Evolutionary conservation across 1,140 invertebrate genomes (phyloP), one percentile per base, ranked within the genome.

Genomic region (Drosophila miranda): DNA sequence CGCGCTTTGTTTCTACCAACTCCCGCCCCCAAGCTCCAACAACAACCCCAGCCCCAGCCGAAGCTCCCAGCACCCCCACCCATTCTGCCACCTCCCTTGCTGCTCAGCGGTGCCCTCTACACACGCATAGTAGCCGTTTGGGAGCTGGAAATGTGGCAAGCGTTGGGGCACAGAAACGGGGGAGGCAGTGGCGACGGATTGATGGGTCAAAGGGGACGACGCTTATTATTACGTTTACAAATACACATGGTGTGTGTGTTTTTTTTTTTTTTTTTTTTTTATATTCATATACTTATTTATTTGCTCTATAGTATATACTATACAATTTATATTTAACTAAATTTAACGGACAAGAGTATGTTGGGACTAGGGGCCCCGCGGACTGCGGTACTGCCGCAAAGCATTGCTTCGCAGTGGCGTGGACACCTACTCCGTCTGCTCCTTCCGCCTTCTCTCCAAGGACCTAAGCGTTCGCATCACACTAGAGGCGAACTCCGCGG

Each of bases 71-170:
- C 52, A 41, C 72, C 61, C 43, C 58, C 46, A 26, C 28, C 13
- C 49, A 9, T 9, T 34, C 9, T 9, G 42, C 51, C 19, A 13
- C 26, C 48, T 63, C 70, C 59, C 69, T 49, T 55, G 70, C 70
- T 66, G 61, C 71, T 75, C 71, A 41, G 42, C 53, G 61, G 71
- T 75, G 76, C 81, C 71, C 81, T 81, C 77, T 86, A 82, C 66
- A 87, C 82, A 88, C 89, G 89, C 88, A 90, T 90, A 90, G 89
- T 90, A 90, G 89, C 83, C 89, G 81, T 90, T 90, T 90, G 89
- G 89, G 89, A 90, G 80, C 78, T 70, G 79, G 82, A 82, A 83
- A 86, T 82, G 81, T 86, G 78, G 81, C 81, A 86, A 86, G 82
- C 82, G 75, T 84, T 68, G 82, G 82, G 81, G 75, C 55, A 68